These are phyloP conservation scores for Silvanus unidentatus DNA, from an alignment of 2,888 invertebrate species.

Conservation along the genomic window DNA sequence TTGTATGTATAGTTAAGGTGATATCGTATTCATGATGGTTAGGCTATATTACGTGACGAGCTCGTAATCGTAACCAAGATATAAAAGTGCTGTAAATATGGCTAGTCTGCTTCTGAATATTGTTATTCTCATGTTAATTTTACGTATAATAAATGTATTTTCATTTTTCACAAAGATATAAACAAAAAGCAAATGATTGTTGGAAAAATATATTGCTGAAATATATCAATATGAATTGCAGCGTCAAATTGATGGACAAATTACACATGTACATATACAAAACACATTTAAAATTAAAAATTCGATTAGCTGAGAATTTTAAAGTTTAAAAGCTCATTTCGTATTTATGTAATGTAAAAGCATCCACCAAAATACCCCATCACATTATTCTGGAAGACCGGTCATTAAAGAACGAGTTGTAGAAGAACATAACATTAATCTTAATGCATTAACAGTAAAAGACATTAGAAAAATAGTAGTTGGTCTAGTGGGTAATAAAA, in stretches of 20 bases:
- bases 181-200: no score
- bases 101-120: constrained; percentile 32
- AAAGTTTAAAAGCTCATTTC: no score
- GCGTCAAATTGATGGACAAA: no score
- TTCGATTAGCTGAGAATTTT: no score
- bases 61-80: constrained; percentile 39
- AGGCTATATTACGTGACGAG: constrained; percentile 40
- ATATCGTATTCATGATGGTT: constrained; percentile 37
- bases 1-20: constrained; percentile 31
- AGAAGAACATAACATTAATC: constrained; percentile 6
- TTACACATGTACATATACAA: background rate
- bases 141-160: constrained; percentile 29
- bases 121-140: constrained; percentile 40
- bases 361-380: no score
- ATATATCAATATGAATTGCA: no score
- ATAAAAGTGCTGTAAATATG: constrained; percentile 42
- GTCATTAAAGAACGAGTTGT: constrained; percentile 5
- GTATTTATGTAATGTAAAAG: no score
- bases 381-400: background rate
- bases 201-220: no score
- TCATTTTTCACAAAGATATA: no score
- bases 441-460: constrained; percentile 12
- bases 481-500: constrained; percentile 32
- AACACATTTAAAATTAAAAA: constrained; percentile 2
- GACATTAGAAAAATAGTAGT: constrained; percentile 20